Percentiles rank a stretch among this genome's conserved stretches.
Evolutionary conservation across 2,113 vertebrate genomes (phyloP).

Genomic region (Elephantulus edwardii): DNA sequence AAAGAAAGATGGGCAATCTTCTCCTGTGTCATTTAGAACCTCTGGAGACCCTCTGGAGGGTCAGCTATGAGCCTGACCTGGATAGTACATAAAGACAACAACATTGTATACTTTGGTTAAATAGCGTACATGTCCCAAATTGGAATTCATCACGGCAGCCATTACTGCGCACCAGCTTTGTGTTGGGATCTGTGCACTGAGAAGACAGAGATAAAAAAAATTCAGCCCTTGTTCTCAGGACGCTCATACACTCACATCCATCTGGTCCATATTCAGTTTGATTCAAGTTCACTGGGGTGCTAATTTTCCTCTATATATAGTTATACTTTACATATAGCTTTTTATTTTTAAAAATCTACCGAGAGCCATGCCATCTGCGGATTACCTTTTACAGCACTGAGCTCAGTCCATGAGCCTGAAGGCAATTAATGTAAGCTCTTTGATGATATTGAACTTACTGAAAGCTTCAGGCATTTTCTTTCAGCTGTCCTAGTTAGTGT

Average conservation of each 20-base stretch:
- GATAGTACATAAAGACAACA: too few species aligned
- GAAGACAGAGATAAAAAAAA: background rate
- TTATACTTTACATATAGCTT: constrained; percentile 53
- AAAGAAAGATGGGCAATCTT: too few species aligned
- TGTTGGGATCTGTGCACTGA: background rate
- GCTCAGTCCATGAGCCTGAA: constrained; percentile 5
- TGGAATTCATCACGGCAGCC: background rate
- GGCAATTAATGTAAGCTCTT: constrained; percentile 64
- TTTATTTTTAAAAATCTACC: constrained; percentile 57
- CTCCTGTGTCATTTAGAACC: too few species aligned
- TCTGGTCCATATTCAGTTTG: constrained; percentile 32
- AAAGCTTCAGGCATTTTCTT: constrained; percentile 57
- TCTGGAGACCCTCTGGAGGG: too few species aligned
- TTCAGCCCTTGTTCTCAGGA: background rate
- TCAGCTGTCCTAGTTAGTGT: constrained; percentile 51
- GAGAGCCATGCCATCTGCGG: constrained; percentile 54
- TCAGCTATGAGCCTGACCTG: too few species aligned
- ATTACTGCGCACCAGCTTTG: background rate
- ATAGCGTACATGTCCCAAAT: background rate
- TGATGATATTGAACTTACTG: constrained; percentile 57
- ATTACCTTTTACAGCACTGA: constrained; percentile 54
- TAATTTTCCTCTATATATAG: constrained; percentile 49
- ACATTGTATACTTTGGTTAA: background rate
- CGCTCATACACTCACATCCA: background rate
- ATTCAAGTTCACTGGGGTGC: constrained; percentile 41